Conservation (phyloP, 2,113 vertebrate genomes). For the Grantiella picta region DNA sequence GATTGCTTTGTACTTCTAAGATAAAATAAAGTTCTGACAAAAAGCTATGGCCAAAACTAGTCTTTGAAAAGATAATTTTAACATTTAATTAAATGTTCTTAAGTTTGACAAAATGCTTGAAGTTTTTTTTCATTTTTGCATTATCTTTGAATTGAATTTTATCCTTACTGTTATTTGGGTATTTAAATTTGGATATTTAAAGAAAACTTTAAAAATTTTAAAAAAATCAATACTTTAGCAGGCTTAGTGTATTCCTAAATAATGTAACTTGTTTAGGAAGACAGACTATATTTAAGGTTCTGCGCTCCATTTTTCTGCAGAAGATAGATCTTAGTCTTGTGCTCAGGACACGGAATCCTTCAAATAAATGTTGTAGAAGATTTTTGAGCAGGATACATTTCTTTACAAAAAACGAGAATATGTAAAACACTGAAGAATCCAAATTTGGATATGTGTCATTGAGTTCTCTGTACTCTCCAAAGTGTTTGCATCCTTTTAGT, state of each 20-base stretch:
- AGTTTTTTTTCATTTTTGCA: neutral
- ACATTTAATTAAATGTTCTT: too few species aligned
- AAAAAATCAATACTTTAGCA: neutral
- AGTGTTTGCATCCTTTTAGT: neutral
- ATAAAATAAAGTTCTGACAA: neutral
- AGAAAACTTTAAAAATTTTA: too few species aligned
- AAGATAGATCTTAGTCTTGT: neutral
- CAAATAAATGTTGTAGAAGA: neutral
- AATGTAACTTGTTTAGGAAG: neutral
- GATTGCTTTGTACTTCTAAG: neutral
- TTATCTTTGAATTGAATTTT: neutral
- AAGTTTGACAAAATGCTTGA: neutral
- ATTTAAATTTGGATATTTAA: neutral
- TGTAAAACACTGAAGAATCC: neutral
- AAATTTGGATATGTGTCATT: neutral
- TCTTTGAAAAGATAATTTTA: neutral
- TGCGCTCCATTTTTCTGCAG: neutral
- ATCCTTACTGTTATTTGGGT: neutral
- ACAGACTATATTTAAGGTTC: neutral
- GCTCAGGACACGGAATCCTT: neutral
- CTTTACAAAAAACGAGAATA: neutral
- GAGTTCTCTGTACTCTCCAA: neutral
- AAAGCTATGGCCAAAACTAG: neutral
- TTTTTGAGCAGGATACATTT: neutral
- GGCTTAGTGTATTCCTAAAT: neutral